Conservation (phyloP, 30 jellyfish, hydroid and myxozoan species). For the Morbakka virulenta region DNA sequence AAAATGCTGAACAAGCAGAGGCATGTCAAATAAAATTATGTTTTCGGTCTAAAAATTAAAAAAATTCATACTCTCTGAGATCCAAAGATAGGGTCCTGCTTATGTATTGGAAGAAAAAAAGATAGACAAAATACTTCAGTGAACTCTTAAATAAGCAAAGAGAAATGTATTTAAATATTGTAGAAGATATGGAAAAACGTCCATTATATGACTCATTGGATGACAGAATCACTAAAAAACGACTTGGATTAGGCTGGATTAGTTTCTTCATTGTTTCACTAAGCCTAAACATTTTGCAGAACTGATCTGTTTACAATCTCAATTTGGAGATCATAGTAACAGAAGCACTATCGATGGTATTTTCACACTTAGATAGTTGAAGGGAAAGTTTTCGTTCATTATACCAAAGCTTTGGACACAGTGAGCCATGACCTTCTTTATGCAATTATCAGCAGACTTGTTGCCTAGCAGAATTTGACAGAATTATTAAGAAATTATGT, state of each 20-base stretch:
- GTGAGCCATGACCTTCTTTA: conserved; percentile 44
- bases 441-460: conserved; percentile 32
- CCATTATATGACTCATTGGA: conserved; percentile 62
- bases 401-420: conserved; percentile 66
- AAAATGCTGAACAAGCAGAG: conserved; percentile 55
- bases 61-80: conserved; percentile 30
- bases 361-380: conserved; percentile 40
- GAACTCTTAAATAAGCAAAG: too few relatives aligned
- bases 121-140: too few relatives aligned
- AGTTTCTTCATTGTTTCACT: too few relatives aligned
- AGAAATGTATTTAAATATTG: too few relatives aligned
- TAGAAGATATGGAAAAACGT: too few relatives aligned
- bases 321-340: conserved; percentile 48
- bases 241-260: too few relatives aligned
- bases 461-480: conserved; percentile 54
- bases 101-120: conserved; percentile 51
- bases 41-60: conserved; percentile 49
- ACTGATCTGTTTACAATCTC: conserved; percentile 42
- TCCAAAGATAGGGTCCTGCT: conserved; percentile 44
- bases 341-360: conserved; percentile 61
- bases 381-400: conserved; percentile 51
- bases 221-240: conserved; percentile 39
- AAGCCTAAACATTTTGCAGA: conserved; percentile 29
- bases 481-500: conserved; percentile 24
- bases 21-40: conserved; percentile 39